Percentiles rank a stretch among this genome's conserved stretches.
These are phyloP conservation scores for Megaceryle torquata DNA, from an alignment of 2,113 vertebrate genomes.

Conservation along the genomic window DNA sequence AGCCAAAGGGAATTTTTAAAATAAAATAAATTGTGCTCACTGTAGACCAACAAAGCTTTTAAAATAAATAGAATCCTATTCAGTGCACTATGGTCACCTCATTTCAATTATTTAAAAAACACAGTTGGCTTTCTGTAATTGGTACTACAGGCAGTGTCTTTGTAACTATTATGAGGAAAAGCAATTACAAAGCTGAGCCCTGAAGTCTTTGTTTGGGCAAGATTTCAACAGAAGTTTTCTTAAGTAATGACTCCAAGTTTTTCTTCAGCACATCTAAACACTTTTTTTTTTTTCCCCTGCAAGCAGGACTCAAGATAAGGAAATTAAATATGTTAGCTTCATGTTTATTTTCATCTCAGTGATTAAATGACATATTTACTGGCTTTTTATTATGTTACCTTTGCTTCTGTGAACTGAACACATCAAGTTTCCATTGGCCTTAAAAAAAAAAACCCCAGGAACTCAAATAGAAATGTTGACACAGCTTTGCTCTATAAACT, in stretches of 20 bases:
- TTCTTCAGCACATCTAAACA: conserved; percentile 40
- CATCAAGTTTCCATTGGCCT: conserved; percentile 55
- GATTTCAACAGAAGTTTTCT: conserved; percentile 42
- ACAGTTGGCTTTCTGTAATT: conserved; percentile 12
- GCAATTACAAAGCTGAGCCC: conserved; percentile 10
- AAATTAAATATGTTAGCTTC: conserved; percentile 34
- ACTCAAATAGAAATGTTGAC: conserved; percentile 57
- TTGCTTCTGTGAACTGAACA: conserved; percentile 43
- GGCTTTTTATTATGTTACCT: conserved; percentile 42
- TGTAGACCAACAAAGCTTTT: conserved; percentile 41
- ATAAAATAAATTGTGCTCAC: background rate
- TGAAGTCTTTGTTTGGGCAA: conserved; percentile 31
- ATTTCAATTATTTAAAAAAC: conserved; percentile 42
- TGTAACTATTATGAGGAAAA: background rate
- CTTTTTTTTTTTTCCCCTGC: background rate
- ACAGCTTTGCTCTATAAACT: conserved; percentile 56
- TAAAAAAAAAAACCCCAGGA: conserved; percentile 10
- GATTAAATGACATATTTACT: conserved; percentile 43
- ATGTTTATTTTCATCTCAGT: conserved; percentile 39
- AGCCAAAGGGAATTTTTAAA: conserved; percentile 10
- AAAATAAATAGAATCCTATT: conserved; percentile 14
- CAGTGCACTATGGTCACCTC: background rate
- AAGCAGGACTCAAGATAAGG: conserved; percentile 15
- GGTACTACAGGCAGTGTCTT: background rate
- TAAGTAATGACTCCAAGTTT: conserved; percentile 34